Evolutionary conservation across 2,888 invertebrate species (phyloP).

Genomic region (Ochropacha duplaris): DNA sequence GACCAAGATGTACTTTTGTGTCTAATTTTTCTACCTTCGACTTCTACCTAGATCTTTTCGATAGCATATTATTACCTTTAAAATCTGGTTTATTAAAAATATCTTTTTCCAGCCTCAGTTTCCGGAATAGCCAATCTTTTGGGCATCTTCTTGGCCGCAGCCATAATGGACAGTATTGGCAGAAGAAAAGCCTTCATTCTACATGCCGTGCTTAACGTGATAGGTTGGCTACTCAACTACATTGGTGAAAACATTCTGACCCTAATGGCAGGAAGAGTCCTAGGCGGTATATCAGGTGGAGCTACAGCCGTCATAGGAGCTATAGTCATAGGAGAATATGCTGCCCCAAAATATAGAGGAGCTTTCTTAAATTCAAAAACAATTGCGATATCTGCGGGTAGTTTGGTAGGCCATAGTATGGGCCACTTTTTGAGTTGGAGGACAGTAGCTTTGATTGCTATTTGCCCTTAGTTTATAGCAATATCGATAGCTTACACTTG

Average conservation of each 20-base stretch:
- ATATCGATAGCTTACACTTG: slow-evolving; percentile 59
- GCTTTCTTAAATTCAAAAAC: slow-evolving; percentile 50
- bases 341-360: slow-evolving; percentile 47
- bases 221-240: slow-evolving; percentile 72
- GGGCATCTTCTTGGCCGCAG: slow-evolving; percentile 33
- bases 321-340: slow-evolving; percentile 53
- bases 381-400: slow-evolving; percentile 38
- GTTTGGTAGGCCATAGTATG: slow-evolving; percentile 38
- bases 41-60: too few relatives aligned
- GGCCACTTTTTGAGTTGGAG: slow-evolving; percentile 42
- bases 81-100: not conserved
- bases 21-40: too few relatives aligned
- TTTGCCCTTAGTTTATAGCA: slow-evolving; percentile 29
- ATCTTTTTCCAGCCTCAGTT: slow-evolving; percentile 32
- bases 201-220: slow-evolving; percentile 34
- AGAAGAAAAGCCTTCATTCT: slow-evolving; percentile 65
- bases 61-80: too few relatives aligned
- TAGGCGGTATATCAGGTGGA: slow-evolving; percentile 69
- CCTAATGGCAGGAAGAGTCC: slow-evolving; percentile 38
- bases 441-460: slow-evolving; percentile 35
- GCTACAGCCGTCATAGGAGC: slow-evolving; percentile 59
- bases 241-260: slow-evolving; percentile 47
- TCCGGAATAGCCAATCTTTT: slow-evolving; percentile 31
- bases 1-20: too few relatives aligned
- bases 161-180: slow-evolving; percentile 49